phyloP scores from a whole-genome alignment of 2,113 vertebrate genomes.

The Opisthocomus hoazin region DNA sequence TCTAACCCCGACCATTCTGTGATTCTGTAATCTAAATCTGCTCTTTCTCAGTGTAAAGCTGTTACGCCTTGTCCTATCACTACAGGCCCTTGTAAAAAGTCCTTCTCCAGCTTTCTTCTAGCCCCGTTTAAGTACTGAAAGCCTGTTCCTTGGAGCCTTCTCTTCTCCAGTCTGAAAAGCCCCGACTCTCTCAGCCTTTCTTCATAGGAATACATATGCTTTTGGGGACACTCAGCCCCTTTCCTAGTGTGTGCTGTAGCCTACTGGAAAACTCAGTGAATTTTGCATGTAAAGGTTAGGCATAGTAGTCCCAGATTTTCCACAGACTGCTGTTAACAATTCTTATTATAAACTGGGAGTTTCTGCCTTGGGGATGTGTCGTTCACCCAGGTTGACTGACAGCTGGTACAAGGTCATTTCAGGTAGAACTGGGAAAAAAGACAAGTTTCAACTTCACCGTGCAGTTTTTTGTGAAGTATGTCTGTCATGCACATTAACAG shows the following conservation, averaged over 20 bases:
- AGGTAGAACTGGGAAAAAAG: not conserved
- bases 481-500: accelerated
- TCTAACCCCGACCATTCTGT: no score
- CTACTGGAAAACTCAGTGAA: not conserved
- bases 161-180: no score
- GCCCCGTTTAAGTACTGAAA: no score
- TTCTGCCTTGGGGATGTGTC: not conserved
- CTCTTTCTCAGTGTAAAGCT: no score
- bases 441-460: not conserved
- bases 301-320: accelerated
- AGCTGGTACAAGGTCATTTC: not conserved
- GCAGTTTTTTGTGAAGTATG: not conserved
- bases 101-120: no score
- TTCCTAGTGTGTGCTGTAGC: not conserved
- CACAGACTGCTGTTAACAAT: accelerated
- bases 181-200: no score
- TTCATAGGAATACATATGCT: no score
- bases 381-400: accelerated
- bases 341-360: not conserved
- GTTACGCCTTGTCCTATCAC: no score
- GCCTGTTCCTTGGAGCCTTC: no score
- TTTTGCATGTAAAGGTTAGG: not conserved
- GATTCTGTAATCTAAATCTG: no score
- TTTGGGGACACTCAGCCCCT: not conserved
- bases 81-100: no score